phyloP scores from a whole-genome alignment of 2,888 invertebrate genomes.

The Thymelicus acteon region DNA sequence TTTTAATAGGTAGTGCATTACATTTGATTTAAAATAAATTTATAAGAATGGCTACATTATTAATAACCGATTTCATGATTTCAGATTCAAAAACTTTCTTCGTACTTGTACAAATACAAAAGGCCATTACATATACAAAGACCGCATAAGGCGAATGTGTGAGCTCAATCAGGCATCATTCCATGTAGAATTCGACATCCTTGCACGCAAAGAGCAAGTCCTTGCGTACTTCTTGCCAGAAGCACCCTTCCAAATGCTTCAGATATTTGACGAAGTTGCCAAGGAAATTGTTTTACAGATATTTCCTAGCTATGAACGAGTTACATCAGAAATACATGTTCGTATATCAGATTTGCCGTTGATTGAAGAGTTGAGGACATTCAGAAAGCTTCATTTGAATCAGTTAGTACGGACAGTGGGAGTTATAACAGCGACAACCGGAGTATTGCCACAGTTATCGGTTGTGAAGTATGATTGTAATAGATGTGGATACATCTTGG shows the following conservation, averaged over 20 bases:
- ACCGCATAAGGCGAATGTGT: conserved; percentile 97
- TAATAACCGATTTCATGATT: conserved; percentile 27
- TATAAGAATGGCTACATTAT: not conserved
- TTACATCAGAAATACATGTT: conserved; percentile 97
- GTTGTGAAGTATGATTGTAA: conserved; percentile 99
- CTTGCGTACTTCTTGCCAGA: conserved; percentile 98
- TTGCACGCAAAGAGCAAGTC: conserved; percentile 96
- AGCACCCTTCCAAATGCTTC: conserved; percentile 98
- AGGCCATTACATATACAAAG: conserved; percentile 95
- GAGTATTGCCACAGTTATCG: conserved; percentile 97
- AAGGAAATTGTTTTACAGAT: conserved; percentile 96
- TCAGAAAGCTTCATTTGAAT: conserved; percentile 95
- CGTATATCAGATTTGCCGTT: conserved; percentile 97
- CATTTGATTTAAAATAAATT: not conserved
- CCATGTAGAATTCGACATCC: conserved; percentile 95
- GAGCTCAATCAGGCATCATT: conserved; percentile 96
- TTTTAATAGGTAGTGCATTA: too few relatives aligned
- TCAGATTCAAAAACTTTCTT: conserved; percentile 94
- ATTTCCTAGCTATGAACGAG: conserved; percentile 98
- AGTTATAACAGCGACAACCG: conserved; percentile 98
- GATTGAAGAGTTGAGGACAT: conserved; percentile 97
- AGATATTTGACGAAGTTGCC: conserved; percentile 97
- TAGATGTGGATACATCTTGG: conserved; percentile 97
- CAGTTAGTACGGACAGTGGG: conserved; percentile 95
- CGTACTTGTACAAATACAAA: conserved; percentile 94